Evolutionary conservation across 2,113 vertebrate species (phyloP).

Genomic region (Leptobrachium ailaonicum): DNA sequence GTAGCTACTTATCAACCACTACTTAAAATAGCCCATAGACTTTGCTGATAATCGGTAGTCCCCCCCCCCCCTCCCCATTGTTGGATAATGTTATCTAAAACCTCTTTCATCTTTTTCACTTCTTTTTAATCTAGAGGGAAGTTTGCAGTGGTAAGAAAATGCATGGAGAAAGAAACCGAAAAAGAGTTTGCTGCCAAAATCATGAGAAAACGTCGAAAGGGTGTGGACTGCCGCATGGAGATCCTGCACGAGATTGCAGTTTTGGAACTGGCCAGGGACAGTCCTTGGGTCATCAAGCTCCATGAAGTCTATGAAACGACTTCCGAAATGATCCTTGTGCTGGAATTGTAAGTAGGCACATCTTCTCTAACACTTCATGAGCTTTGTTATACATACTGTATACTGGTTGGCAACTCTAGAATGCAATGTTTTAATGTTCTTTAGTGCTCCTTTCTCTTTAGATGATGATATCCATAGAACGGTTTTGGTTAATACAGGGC

Average conservation of each 20-base stretch:
- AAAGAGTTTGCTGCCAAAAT: conserved; percentile 92
- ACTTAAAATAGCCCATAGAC: too few relatives aligned
- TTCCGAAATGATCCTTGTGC: conserved; percentile 86
- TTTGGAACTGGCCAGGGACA: conserved; percentile 83
- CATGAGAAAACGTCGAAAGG: conserved; percentile 90
- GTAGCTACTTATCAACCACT: too few relatives aligned
- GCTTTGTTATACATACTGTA: too few relatives aligned
- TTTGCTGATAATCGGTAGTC: too few relatives aligned
- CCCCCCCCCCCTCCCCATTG: too few relatives aligned
- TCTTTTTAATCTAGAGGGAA: conserved; percentile 78
- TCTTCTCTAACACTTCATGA: too few relatives aligned
- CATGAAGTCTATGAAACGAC: conserved; percentile 91
- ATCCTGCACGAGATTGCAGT: conserved; percentile 92
- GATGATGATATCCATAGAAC: too few relatives aligned
- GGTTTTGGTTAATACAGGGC: too few relatives aligned
- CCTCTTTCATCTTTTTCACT: neutral
- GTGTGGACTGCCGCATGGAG: conserved; percentile 88
- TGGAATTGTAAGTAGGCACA: conserved; percentile 85
- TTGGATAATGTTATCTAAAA: neutral
- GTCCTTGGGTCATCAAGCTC: conserved; percentile 85
- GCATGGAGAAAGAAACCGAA: conserved; percentile 85
- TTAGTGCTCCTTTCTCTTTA: too few relatives aligned
- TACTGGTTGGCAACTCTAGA: too few relatives aligned
- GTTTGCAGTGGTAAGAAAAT: conserved; percentile 95
- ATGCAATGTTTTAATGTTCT: too few relatives aligned